These are phyloP conservation scores for Oryzias sinensis DNA, from an alignment of 2,797 vertebrate genomes.

Conservation along the genomic window DNA sequence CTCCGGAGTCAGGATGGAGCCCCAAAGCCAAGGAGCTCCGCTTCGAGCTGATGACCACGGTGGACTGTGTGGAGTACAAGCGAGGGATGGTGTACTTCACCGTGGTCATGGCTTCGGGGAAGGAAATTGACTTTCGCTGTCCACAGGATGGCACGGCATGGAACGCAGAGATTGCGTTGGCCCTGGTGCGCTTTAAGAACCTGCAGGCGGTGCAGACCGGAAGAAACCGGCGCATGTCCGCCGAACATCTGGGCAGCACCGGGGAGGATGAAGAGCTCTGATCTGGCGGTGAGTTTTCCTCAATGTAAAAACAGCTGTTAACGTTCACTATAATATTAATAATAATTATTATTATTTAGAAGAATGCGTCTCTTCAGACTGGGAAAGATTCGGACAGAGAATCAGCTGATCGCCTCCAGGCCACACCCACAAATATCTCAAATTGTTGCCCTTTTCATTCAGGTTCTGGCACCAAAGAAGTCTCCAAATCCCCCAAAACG, in stretches of 20 bases:
- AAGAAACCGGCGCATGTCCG: conserved; percentile 78
- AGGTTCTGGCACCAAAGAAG: neutral
- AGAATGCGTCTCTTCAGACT: neutral
- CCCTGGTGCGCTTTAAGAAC: conserved; percentile 90
- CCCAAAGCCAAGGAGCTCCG: conserved; percentile 84
- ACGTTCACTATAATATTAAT: no score
- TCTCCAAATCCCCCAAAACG: neutral
- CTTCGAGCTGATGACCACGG: conserved; percentile 87
- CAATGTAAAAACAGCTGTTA: neutral
- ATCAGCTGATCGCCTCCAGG: neutral
- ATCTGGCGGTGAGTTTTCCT: conserved; percentile 15
- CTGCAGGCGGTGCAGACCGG: conserved; percentile 87
- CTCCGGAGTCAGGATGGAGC: conserved; percentile 66
- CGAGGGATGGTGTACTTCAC: conserved; percentile 90
- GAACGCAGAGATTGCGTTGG: conserved; percentile 91
- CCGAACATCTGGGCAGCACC: conserved; percentile 65
- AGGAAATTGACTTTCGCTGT: conserved; percentile 92
- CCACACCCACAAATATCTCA: neutral
- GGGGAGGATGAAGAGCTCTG: conserved; percentile 69
- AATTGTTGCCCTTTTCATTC: neutral
- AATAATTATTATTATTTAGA: no score
- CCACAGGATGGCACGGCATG: conserved; percentile 87
- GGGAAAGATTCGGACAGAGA: neutral
- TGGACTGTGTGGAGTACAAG: conserved; percentile 94
- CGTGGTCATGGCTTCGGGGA: conserved; percentile 86